Evolutionary conservation across 2,113 vertebrate species (phyloP).

Genomic region (Neoarius graeffei): DNA sequence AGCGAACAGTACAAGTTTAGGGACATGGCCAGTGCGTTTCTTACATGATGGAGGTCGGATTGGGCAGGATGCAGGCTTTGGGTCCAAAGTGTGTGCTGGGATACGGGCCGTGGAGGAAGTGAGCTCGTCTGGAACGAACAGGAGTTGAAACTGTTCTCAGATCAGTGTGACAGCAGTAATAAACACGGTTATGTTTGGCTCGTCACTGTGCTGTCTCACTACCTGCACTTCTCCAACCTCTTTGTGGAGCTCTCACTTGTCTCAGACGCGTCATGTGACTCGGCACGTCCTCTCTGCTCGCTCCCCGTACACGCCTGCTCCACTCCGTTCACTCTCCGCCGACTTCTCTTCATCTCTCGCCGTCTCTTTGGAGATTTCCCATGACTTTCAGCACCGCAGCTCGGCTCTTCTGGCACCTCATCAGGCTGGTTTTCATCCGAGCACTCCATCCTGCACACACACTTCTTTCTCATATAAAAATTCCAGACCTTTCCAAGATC

Average conservation of each 20-base stretch:
- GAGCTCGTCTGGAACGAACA: constrained; percentile 69
- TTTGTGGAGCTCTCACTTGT: constrained; percentile 70
- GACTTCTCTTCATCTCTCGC: constrained; percentile 67
- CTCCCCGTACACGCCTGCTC: constrained; percentile 66
- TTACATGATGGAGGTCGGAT: constrained; percentile 81
- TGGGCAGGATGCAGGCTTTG: constrained; percentile 81
- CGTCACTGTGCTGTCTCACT: constrained; percentile 14
- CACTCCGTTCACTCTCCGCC: constrained; percentile 61
- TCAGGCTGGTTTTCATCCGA: background rate
- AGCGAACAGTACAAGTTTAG: background rate
- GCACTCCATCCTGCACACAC: constrained; percentile 24
- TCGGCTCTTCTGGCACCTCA: constrained; percentile 55
- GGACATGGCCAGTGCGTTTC: background rate
- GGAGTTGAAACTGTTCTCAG: background rate
- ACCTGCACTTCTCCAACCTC: constrained; percentile 67
- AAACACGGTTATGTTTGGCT: background rate
- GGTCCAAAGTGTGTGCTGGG: constrained; percentile 82
- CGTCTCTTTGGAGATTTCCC: constrained; percentile 71
- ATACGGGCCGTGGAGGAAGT: constrained; percentile 81
- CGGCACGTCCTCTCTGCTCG: constrained; percentile 57
- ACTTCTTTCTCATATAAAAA: background rate
- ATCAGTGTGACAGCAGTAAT: background rate
- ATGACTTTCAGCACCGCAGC: constrained; percentile 28
- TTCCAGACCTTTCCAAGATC: background rate
- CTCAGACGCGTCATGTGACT: constrained; percentile 68